phyloP scores from a whole-genome alignment of 2,113 vertebrate species.

The Microcebus jonahi region DNA sequence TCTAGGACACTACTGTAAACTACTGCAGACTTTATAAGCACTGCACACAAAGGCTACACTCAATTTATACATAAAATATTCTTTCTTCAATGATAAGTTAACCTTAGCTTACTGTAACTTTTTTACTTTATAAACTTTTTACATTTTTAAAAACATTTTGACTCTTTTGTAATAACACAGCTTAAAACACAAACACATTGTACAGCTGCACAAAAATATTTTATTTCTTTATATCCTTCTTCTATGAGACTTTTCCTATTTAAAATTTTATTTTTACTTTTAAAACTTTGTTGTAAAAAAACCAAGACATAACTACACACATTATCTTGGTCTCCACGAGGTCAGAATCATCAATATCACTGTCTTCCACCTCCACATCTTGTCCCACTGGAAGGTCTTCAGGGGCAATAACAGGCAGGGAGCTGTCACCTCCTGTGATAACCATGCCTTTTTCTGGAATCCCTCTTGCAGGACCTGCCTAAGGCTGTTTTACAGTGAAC shows the following conservation, averaged over 20 bases:
- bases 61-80: no score
- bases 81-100: no score
- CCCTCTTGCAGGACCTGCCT: neutral
- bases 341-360: neutral
- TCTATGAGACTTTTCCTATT: neutral
- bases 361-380: neutral
- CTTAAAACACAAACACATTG: neutral
- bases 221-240: neutral
- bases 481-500: neutral
- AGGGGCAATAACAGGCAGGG: neutral
- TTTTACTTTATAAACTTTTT: no score
- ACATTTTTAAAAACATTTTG: no score
- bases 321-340: neutral
- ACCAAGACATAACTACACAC: neutral
- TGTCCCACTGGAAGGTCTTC: neutral
- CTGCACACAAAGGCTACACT: no score
- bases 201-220: neutral
- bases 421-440: neutral
- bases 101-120: no score
- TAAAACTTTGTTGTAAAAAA: neutral
- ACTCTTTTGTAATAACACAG: no score
- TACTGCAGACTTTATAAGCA: no score
- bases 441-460: neutral
- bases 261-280: neutral
- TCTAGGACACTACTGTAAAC: no score